Conservation (phyloP, 2,113 vertebrate genomes). For the Anoura caudifer region DNA sequence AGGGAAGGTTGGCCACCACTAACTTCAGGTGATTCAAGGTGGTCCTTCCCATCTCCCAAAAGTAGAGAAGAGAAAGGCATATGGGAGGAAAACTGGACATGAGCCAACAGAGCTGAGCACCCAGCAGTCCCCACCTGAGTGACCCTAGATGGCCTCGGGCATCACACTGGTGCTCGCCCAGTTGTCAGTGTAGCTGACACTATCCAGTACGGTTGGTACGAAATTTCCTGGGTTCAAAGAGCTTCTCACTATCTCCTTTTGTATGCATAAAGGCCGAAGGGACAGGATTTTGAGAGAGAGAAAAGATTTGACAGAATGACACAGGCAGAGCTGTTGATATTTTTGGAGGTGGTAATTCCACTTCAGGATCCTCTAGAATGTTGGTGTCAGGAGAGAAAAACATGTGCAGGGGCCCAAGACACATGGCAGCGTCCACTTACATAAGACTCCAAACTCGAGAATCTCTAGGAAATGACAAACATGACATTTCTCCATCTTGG, state of each 20-base stretch:
- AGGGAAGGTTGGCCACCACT: not conserved
- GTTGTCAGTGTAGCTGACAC: not conserved
- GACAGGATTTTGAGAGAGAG: not conserved
- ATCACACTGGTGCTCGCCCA: fast-evolving
- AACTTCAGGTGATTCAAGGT: not conserved
- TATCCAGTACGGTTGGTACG: not conserved
- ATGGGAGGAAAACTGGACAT: not conserved
- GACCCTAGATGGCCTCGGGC: fast-evolving
- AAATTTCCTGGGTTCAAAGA: not conserved
- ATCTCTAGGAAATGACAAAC: not conserved
- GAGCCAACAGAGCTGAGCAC: not conserved
- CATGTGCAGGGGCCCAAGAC: not conserved
- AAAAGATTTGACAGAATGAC: not conserved
- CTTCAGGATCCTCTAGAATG: not conserved
- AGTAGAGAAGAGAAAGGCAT: not conserved
- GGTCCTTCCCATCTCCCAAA: not conserved
- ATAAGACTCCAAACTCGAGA: not conserved
- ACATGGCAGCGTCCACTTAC: not conserved
- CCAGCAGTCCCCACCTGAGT: too few relatives aligned
- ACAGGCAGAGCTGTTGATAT: fast-evolving
- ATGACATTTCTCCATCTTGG: not conserved
- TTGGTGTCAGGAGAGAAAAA: not conserved
- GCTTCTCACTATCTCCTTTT: not conserved
- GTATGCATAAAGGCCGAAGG: not conserved
- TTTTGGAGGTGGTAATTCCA: not conserved